Conservation (phyloP, 1,140 invertebrate genomes). For the Drosophila sucinea region DNA sequence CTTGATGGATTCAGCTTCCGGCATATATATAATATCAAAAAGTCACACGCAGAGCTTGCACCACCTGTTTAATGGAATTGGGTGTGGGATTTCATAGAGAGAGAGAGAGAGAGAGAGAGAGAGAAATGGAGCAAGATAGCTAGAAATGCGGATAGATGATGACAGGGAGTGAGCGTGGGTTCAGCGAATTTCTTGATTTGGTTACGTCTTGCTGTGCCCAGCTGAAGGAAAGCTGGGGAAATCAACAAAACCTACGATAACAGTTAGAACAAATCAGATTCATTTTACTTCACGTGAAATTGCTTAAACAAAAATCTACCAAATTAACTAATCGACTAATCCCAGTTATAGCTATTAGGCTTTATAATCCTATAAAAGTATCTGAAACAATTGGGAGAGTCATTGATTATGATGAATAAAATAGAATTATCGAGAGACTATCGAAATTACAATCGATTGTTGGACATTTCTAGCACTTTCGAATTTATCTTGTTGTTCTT, state of each 20-base stretch:
- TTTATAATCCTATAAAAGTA: no score
- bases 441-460: no score
- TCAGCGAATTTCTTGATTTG: neutral
- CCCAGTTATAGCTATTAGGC: no score
- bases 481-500: no score
- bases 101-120: neutral
- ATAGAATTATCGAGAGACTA: no score
- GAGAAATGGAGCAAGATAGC: constrained; percentile 10
- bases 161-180: constrained; percentile 7
- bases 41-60: constrained; percentile 2
- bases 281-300: no score
- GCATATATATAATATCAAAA: constrained; percentile 8
- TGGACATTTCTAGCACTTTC: no score
- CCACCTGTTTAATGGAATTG: constrained; percentile 8
- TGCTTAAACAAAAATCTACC: no score
- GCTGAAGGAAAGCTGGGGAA: neutral
- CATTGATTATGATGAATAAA: no score
- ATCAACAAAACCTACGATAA: neutral
- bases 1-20: neutral
- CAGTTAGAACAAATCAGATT: no score
- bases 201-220: neutral
- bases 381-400: no score
- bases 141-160: constrained; percentile 7
- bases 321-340: no score
- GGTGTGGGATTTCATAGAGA: neutral